Evolutionary conservation across 2,113 vertebrate species (phyloP), one percentile per base, ranked within the genome.

Genomic region (Pithys albifrons): DNA sequence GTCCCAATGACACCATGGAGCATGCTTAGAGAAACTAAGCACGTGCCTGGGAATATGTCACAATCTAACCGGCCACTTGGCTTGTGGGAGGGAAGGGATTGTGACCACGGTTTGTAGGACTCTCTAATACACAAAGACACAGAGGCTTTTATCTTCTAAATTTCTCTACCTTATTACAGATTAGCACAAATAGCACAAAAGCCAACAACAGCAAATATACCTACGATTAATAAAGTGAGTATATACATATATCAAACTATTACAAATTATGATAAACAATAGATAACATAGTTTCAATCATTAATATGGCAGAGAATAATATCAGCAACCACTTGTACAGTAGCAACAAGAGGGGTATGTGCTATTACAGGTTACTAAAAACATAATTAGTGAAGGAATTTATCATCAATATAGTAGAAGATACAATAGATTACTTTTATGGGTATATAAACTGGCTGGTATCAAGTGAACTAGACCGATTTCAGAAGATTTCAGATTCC

Each of bases 121-220:
- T 69, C n/a, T 1, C 0, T 28, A 69, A 59, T 46, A 25, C n/a
- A n/a, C 9, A 25, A 41, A 35, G 31, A 58, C 19, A 12, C 1
- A 1, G 31, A 76, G 29, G 18, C 16, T 54, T 93, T 86, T 28
- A 49, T 39, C 43, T 15, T 67, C 24, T 58, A 35, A 71, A 41
- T 71, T 59, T 69, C 43, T 72, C 48, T 52, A 3, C 14, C 3
- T 64, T 37, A 13, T 37, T 73, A 55, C 9, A 76, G 17, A 28
- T 58, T 54, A 59, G 3, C 58, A 58, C 20, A 58, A 86, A 66
- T 57, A 46, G 6, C n/a, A 54, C 20, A 67, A 72, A 86, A 87
- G 59, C 65, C 77, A 91, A 23, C 4, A 19, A 49, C 2, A 76
- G 28, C 24, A 84, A 76, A 25, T 37, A 52, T 13, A 78, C 7